Evolutionary conservation across 2,888 invertebrate genomes (phyloP).

Genomic region (Standfussiana lucernea): DNA sequence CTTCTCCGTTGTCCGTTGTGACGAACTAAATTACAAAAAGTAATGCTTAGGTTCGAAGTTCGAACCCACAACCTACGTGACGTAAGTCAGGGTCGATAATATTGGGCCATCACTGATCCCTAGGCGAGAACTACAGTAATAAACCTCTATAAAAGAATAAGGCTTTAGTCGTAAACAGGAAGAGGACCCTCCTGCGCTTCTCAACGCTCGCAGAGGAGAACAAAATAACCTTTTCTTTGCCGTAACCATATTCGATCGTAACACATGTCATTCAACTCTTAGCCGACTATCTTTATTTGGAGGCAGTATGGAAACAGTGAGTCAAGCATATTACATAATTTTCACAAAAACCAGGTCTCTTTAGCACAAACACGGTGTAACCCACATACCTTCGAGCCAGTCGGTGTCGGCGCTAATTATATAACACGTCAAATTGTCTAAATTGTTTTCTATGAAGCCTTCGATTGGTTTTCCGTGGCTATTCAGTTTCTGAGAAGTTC

Average conservation of each 20-base stretch:
- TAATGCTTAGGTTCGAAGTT: too few relatives aligned
- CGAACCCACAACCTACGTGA: too few relatives aligned
- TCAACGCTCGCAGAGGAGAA: neutral
- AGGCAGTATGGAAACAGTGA: slow-evolving; percentile 22
- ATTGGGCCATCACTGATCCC: too few relatives aligned
- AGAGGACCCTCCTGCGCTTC: neutral
- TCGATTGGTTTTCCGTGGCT: slow-evolving; percentile 41
- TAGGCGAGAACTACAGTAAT: too few relatives aligned
- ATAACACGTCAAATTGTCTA: slow-evolving; percentile 53
- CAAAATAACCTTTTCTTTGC: slow-evolving; percentile 6
- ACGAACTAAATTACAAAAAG: too few relatives aligned
- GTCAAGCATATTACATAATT: slow-evolving; percentile 46
- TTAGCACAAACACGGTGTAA: slow-evolving; percentile 43
- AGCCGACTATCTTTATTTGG: slow-evolving; percentile 22
- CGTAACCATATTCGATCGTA: slow-evolving; percentile 12
- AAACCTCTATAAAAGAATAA: neutral
- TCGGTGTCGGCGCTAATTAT: slow-evolving; percentile 23
- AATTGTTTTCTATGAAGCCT: slow-evolving; percentile 59
- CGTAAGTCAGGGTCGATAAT: too few relatives aligned
- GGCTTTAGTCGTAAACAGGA: neutral
- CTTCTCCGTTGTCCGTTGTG: too few relatives aligned
- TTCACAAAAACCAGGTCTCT: slow-evolving; percentile 27
- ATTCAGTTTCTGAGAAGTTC: too few relatives aligned
- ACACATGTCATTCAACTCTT: slow-evolving; percentile 32
- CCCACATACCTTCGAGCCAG: slow-evolving; percentile 50